Evolutionary conservation across 1,140 invertebrate genomes (phyloP).

Genomic region (Cherax destructor): DNA sequence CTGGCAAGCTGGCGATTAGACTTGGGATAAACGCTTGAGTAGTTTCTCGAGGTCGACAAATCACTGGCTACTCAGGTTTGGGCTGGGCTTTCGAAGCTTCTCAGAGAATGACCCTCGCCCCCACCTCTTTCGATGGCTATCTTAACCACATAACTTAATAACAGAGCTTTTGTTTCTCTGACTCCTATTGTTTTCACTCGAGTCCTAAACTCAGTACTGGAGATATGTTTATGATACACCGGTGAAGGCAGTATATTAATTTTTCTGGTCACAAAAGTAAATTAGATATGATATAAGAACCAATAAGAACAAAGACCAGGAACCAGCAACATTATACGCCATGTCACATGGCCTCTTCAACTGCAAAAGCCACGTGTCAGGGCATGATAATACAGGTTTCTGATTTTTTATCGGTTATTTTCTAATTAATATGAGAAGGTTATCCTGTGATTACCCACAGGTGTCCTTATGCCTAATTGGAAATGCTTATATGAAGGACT

Average conservation of each 20-base stretch:
- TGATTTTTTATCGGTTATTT: too few relatives aligned
- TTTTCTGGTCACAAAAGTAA: not conserved
- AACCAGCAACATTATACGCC: too few relatives aligned
- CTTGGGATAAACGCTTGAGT: constrained; percentile 32
- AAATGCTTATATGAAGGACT: too few relatives aligned
- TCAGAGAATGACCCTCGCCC: not conserved
- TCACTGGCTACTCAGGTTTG: constrained; percentile 9
- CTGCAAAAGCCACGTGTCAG: too few relatives aligned
- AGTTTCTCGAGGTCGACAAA: constrained; percentile 44
- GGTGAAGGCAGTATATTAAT: not conserved
- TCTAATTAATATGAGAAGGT: too few relatives aligned
- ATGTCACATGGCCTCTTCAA: too few relatives aligned
- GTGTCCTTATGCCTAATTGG: too few relatives aligned
- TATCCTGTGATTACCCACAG: too few relatives aligned
- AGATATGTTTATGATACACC: not conserved
- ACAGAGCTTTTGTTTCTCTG: constrained; percentile 55
- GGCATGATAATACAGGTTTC: too few relatives aligned
- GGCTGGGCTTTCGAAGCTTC: not conserved
- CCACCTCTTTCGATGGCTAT: constrained; percentile 28
- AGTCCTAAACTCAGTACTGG: constrained; percentile 15
- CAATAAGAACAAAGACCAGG: too few relatives aligned
- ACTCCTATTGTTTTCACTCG: constrained; percentile 38
- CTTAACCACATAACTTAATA: constrained; percentile 56
- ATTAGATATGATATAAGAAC: too few relatives aligned
- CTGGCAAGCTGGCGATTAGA: constrained; percentile 14